A percentile compares a stretch with the other conserved stretches of the same genome.
Evolutionary conservation across 2,797 vertebrate species (phyloP).

Genomic region (Cynodonichthys magdalenae): DNA sequence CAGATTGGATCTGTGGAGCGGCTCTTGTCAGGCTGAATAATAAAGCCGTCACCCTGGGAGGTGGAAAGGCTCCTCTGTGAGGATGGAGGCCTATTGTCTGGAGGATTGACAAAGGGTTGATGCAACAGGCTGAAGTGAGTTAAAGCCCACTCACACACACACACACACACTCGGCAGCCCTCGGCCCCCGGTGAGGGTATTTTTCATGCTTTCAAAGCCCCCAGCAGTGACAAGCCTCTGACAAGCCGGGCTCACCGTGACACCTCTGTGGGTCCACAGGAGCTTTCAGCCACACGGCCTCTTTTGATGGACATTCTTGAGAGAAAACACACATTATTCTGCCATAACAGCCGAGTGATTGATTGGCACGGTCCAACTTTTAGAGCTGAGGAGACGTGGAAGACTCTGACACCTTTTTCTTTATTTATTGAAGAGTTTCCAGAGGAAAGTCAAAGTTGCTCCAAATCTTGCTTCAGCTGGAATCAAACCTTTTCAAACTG

Average conservation of each 20-base stretch:
- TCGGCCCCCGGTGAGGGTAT: constrained; percentile 70
- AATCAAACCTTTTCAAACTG: constrained; percentile 9
- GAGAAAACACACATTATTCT: constrained; percentile 59
- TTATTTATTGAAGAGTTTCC: constrained; percentile 33
- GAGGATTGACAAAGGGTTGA: constrained; percentile 76
- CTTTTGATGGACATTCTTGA: constrained; percentile 66
- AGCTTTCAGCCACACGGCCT: constrained; percentile 62
- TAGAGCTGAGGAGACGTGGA: constrained; percentile 26
- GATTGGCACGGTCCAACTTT: constrained; percentile 63
- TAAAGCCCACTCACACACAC: constrained; percentile 42
- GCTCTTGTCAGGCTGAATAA: constrained; percentile 76
- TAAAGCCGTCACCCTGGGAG: constrained; percentile 73
- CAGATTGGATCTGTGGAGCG: constrained; percentile 57
- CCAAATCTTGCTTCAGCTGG: background rate
- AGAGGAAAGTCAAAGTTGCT: constrained; percentile 14
- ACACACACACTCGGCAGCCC: constrained; percentile 18
- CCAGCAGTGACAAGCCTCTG: constrained; percentile 77
- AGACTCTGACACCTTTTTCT: constrained; percentile 42
- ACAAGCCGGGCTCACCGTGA: constrained; percentile 75
- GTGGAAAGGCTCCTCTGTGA: constrained; percentile 41
- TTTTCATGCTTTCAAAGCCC: constrained; percentile 80
- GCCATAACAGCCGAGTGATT: constrained; percentile 53
- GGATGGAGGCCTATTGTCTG: constrained; percentile 73
- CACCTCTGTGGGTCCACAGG: constrained; percentile 75
- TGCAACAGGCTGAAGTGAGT: constrained; percentile 71